These are phyloP conservation scores for Chaetodon trifasciatus DNA, from an alignment of 2,797 vertebrate species.

Conservation along the genomic window DNA sequence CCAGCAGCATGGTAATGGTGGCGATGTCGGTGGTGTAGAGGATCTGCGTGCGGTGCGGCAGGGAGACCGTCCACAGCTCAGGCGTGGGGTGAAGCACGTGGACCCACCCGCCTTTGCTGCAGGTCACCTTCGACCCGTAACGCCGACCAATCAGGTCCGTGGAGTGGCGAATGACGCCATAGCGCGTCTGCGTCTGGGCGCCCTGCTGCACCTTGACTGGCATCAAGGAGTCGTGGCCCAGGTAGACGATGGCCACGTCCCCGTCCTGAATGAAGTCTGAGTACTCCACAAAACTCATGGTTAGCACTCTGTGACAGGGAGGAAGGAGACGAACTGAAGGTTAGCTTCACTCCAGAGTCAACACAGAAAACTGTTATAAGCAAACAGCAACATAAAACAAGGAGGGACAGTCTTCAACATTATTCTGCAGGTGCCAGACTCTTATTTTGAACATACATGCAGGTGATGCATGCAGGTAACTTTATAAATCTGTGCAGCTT, in stretches of 20 bases:
- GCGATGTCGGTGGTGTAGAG: conserved; percentile 98
- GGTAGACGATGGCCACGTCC: conserved; percentile 93
- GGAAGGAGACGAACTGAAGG: background rate
- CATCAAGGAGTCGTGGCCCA: conserved; percentile 93
- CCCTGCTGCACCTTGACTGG: conserved; percentile 92
- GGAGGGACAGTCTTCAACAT: background rate
- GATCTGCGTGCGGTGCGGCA: conserved; percentile 97
- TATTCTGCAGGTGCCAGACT: too few species aligned
- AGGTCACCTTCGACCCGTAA: conserved; percentile 96
- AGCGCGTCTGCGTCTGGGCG: conserved; percentile 94
- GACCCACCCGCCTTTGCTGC: conserved; percentile 97
- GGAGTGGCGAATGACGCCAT: conserved; percentile 95
- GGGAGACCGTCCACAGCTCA: conserved; percentile 95
- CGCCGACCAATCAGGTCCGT: conserved; percentile 92
- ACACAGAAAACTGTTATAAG: background rate
- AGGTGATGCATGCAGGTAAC: too few species aligned
- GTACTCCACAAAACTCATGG: conserved; percentile 96
- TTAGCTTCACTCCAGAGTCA: background rate
- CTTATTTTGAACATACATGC: too few species aligned
- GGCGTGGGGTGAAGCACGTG: conserved; percentile 96
- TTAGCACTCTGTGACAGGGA: conserved; percentile 14
- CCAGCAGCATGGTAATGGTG: conserved; percentile 97
- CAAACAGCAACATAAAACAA: background rate
- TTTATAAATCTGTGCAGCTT: too few species aligned
- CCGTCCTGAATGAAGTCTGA: conserved; percentile 91